Evolutionary conservation across 2,113 vertebrate genomes (phyloP), one percentile per base, ranked within the genome.

Genomic region (Delphinapterus leucas): DNA sequence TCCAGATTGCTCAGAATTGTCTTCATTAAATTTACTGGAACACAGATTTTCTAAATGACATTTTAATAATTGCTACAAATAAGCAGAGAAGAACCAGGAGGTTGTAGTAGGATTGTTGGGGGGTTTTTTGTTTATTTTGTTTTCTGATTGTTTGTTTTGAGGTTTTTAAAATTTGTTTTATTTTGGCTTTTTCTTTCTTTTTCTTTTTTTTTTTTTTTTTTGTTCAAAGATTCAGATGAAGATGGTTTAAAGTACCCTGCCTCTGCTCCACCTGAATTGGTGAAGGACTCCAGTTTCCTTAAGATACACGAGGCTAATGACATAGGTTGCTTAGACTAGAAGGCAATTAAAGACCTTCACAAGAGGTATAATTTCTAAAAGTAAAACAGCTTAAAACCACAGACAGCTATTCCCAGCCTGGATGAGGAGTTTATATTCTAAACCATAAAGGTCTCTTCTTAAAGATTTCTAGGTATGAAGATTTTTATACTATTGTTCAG

Each of bases 1-100:
- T 96, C 88, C 96, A 95, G 23, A 94, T 97, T 94, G 38, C 81
- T 96, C 61, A 88, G 83, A 97, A 87, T 92, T 92, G 14, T 61
- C 83, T 92, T 96, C 28, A 71, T 96, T 93, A 84, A 65, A 67
- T 96, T 97, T 94, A 82, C 47, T 5, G 28, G 38, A 89, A 95
- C 25, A 93, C 68, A 65, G n/a, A 28, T 95, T 97, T 97, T 92
- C 60, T 82, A 95, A 95, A 74, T 90, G 58, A 49, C 44, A 88
- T 76, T 81, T 76, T 71, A 93, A 88, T 96, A 80, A 92, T 95
- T 55, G 68, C 79, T 95, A 31, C 65, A 71, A 68, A 47, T 83
- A 81, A 67, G 26, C 25, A 8, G 18, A 55, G 28, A 67, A 94
- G 63, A 88, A 67, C 38, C 21, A 53, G 55, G 17, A 85, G 28